These are phyloP conservation scores for Montipora efflorescens DNA, from an alignment of 64 coral and sea anemone species.

Conservation along the genomic window DNA sequence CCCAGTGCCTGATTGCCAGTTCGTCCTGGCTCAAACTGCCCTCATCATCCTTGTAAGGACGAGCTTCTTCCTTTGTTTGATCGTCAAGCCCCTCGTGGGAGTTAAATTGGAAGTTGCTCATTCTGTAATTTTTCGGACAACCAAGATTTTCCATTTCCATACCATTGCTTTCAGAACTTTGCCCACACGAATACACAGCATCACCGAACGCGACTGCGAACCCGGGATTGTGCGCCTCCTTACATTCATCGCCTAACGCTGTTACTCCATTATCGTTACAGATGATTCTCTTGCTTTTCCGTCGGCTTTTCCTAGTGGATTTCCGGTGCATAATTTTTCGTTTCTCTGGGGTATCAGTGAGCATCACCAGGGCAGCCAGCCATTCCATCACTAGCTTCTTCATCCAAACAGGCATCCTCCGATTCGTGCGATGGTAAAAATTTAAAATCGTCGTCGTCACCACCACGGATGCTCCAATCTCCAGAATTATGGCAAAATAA, in stretches of 20 bases:
- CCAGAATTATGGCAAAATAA: constrained; percentile 89
- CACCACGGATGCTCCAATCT: constrained; percentile 77
- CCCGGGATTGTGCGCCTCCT: constrained; percentile 12
- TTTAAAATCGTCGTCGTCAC: constrained; percentile 87
- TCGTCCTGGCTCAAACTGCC: constrained; percentile 67
- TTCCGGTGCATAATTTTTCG: constrained; percentile 47
- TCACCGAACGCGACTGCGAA: constrained; percentile 20
- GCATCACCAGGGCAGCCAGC: constrained; percentile 68
- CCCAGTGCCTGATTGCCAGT: constrained; percentile 70
- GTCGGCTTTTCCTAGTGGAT: not conserved
- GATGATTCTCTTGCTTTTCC: not conserved
- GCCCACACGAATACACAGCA: constrained; percentile 7
- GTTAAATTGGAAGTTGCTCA: constrained; percentile 25
- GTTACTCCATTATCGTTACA: constrained; percentile 6
- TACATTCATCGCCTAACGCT: not conserved
- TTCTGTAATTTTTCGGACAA: not conserved
- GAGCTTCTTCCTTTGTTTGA: constrained; percentile 35
- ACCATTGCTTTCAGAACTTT: not conserved
- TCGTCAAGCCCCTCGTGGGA: not conserved
- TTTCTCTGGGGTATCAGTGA: constrained; percentile 47
- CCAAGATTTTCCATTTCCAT: constrained; percentile 16
- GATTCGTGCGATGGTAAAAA: constrained; percentile 89
- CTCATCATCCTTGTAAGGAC: constrained; percentile 50
- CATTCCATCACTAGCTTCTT: constrained; percentile 71
- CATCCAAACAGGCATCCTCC: constrained; percentile 82